Conservation (phyloP, 2,797 vertebrate genomes). For the Numenius phaeopus region DNA sequence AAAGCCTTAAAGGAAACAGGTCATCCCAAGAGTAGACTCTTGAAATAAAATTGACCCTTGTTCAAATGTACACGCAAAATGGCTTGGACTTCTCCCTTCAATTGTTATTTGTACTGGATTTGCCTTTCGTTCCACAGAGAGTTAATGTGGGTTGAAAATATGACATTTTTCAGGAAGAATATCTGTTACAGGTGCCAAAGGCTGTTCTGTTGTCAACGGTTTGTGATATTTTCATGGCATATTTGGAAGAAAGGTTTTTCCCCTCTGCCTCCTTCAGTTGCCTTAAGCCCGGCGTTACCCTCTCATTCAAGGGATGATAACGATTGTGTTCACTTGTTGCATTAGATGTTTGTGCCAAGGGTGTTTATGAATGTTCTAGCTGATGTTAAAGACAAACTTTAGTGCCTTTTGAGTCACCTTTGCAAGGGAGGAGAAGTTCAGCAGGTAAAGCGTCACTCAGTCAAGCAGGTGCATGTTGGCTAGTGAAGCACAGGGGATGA, state of each 20-base stretch:
- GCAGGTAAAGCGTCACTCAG: slow-evolving; percentile 17
- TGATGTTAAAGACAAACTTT: slow-evolving; percentile 2
- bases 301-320: background rate
- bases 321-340: background rate
- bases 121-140: background rate
- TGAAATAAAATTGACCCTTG: slow-evolving; percentile 13
- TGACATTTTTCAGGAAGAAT: background rate
- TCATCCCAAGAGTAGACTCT: slow-evolving; percentile 5
- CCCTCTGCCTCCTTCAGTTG: slow-evolving; percentile 6
- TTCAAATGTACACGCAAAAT: slow-evolving; percentile 10
- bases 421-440: background rate
- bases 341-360: background rate
- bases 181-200: background rate
- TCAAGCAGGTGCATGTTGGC: slow-evolving; percentile 34
- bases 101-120: background rate
- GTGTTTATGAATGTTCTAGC: background rate
- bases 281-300: background rate
- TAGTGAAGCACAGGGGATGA: slow-evolving; percentile 33
- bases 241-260: slow-evolving; percentile 11
- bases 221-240: background rate
- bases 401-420: background rate
- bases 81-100: background rate
- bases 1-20: slow-evolving; percentile 55
- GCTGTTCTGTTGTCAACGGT: background rate
- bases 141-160: background rate